phyloP scores from a whole-genome alignment of 2,113 vertebrate genomes.

The Elaphurus davidianus region DNA sequence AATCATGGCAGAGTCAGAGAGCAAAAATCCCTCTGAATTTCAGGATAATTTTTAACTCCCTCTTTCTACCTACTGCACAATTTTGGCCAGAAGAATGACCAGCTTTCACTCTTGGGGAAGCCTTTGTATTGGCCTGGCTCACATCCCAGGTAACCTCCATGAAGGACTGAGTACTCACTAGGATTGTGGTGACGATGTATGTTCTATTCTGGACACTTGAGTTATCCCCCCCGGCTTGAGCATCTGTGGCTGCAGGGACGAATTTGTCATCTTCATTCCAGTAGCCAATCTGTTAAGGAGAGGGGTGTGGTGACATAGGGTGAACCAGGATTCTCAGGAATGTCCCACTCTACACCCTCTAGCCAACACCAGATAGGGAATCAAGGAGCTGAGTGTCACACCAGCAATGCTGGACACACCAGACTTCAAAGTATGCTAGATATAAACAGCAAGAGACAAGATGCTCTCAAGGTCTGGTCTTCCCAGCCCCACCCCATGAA shows the following conservation, averaged over 20 bases:
- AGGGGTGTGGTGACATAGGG: conserved; percentile 11
- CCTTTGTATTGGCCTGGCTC: neutral
- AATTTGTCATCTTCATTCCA: conserved; percentile 99
- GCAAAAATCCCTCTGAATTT: neutral
- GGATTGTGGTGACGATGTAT: conserved; percentile 97
- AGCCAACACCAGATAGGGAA: neutral
- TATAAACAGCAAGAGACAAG: neutral
- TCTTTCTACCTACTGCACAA: neutral
- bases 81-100: neutral
- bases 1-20: neutral
- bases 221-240: conserved; percentile 90
- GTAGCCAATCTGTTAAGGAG: conserved; percentile 90
- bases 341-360: neutral
- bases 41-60: neutral
- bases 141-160: neutral
- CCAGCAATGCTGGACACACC: too few relatives aligned
- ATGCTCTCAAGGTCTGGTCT: neutral
- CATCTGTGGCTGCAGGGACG: conserved; percentile 88
- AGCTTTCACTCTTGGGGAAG: neutral
- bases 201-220: conserved; percentile 94
- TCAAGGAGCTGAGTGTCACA: neutral
- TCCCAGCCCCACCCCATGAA: neutral
- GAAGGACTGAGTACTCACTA: conserved; percentile 84
- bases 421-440: neutral
- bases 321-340: neutral